Evolutionary conservation across 2,113 vertebrate species (phyloP).

Genomic region (Antigone vipio): DNA sequence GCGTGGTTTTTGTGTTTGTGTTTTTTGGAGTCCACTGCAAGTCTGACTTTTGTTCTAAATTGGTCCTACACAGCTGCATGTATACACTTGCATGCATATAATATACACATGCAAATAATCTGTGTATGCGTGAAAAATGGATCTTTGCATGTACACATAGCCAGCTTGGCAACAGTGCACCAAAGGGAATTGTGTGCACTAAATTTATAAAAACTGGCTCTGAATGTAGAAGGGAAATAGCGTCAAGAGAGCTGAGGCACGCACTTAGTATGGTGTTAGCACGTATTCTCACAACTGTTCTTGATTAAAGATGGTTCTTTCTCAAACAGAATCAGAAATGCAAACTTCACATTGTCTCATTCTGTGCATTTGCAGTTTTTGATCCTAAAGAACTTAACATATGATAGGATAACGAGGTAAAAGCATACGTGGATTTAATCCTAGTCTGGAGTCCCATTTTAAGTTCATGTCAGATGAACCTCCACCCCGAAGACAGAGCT

Average conservation of each 20-base stretch:
- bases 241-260: background rate
- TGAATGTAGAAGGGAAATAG: background rate
- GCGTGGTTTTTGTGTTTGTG: background rate
- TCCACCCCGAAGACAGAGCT: background rate
- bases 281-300: background rate
- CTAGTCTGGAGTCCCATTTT: background rate
- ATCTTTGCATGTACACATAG: background rate
- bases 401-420: background rate
- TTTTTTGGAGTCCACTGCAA: background rate
- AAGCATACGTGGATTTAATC: background rate
- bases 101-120: background rate
- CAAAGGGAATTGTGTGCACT: background rate
- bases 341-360: background rate
- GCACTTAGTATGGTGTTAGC: background rate
- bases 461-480: background rate
- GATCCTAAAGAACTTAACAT: background rate
- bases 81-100: background rate
- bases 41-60: background rate
- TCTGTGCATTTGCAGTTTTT: background rate
- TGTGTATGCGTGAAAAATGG: background rate
- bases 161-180: background rate
- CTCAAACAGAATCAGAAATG: background rate
- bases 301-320: conserved; percentile 8
- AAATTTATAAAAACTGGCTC: background rate
- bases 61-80: background rate